Evolutionary conservation across 2,113 vertebrate species (phyloP).

Genomic region (Paedocypris sp.): DNA sequence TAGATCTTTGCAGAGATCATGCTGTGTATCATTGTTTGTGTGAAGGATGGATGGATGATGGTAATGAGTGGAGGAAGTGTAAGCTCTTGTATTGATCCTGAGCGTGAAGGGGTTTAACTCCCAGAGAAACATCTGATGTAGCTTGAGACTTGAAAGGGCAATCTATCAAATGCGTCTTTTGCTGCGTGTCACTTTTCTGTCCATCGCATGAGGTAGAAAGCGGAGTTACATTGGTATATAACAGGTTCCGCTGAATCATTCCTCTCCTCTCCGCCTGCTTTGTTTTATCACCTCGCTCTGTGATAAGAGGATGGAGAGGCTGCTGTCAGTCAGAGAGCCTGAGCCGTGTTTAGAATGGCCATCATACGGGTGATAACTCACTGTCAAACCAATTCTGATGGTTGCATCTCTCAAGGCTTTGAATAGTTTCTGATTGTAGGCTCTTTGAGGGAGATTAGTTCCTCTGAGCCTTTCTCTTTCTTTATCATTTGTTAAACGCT

Average conservation of each 20-base stretch:
- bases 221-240: too few relatives aligned
- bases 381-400: slow-evolving; percentile 11
- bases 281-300: not conserved
- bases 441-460: not conserved
- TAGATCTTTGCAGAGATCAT: not conserved
- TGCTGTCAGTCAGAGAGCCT: not conserved
- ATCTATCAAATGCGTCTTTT: not conserved
- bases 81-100: slow-evolving; percentile 24
- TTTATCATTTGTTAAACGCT: not conserved
- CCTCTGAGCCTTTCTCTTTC: not conserved
- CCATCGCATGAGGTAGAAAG: too few relatives aligned
- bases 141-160: not conserved
- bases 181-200: too few relatives aligned
- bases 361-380: not conserved
- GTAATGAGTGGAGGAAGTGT: slow-evolving; percentile 13
- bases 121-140: not conserved
- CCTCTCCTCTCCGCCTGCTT: not conserved
- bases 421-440: slow-evolving; percentile 1
- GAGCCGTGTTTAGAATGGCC: not conserved
- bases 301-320: not conserved
- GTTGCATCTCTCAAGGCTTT: not conserved
- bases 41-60: slow-evolving; percentile 15
- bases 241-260: not conserved
- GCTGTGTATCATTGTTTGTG: not conserved
- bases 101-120: slow-evolving; percentile 1